A percentile compares a stretch with the other conserved stretches of the same genome.
These are phyloP conservation scores for Tricholauxania praeusta DNA, from an alignment of 2,888 invertebrate species.

Conservation along the genomic window DNA sequence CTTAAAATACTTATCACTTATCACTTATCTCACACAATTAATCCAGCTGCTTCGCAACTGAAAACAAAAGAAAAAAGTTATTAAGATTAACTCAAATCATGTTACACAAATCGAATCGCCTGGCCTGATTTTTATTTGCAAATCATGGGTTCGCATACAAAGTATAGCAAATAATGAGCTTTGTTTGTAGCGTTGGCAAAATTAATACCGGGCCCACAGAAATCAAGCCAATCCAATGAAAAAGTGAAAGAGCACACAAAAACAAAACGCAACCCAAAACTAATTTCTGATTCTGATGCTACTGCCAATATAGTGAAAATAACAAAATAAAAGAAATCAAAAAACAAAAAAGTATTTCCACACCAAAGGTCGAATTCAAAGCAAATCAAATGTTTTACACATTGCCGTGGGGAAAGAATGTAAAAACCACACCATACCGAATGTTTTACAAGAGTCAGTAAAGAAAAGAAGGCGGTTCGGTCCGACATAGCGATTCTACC, in stretches of 20 bases:
- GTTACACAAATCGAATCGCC: slow-evolving; percentile 14
- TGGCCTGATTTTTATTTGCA: slow-evolving; percentile 13
- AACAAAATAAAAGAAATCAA: too few species aligned
- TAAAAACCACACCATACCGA: too few species aligned
- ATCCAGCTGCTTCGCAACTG: background rate
- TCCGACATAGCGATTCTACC: background rate
- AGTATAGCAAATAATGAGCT: background rate
- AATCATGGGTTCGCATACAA: slow-evolving; percentile 12
- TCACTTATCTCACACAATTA: background rate
- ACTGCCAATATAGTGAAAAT: too few species aligned
- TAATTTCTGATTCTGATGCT: background rate
- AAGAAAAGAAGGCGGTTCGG: background rate
- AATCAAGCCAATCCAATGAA: background rate
- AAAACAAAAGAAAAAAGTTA: too few species aligned
- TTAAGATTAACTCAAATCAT: slow-evolving; percentile 1
- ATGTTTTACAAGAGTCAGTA: background rate
- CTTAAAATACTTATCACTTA: slow-evolving; percentile 10
- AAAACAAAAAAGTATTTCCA: too few species aligned
- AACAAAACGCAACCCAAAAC: background rate
- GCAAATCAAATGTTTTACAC: slow-evolving; percentile 9
- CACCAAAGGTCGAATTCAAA: background rate
- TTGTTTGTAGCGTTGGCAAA: background rate
- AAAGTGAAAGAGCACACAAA: background rate
- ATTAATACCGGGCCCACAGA: background rate
- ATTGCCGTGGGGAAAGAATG: slow-evolving; percentile 7